Conservation (phyloP, 2,113 vertebrate genomes). For the Grammomys dolichurus region DNA sequence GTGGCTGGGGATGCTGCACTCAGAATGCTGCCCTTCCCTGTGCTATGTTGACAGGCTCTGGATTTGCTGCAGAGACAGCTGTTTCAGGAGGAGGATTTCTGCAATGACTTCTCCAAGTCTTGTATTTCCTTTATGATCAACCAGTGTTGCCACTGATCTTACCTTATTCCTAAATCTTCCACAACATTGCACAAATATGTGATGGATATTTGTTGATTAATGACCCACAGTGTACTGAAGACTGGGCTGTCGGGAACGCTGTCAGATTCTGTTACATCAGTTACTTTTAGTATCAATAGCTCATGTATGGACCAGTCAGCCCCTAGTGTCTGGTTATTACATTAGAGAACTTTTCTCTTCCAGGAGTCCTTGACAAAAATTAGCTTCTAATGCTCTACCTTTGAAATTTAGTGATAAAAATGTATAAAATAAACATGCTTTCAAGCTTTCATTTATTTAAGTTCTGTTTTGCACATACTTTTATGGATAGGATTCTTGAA, state of each 20-base stretch:
- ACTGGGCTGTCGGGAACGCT: not conserved
- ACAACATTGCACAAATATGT: not conserved
- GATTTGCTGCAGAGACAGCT: not conserved
- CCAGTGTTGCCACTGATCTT: not conserved
- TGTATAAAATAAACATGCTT: constrained; percentile 30
- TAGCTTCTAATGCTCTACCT: constrained; percentile 34
- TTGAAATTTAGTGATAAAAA: constrained; percentile 46
- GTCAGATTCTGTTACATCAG: constrained; percentile 1
- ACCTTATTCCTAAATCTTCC: constrained; percentile 45
- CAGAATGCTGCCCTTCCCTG: not conserved
- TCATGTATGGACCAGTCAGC: not conserved
- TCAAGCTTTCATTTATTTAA: not conserved
- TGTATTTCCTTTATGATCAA: constrained; percentile 9
- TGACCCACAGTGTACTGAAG: not conserved
- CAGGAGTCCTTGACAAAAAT: constrained; percentile 11
- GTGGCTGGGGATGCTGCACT: constrained; percentile 23
- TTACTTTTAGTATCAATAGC: constrained; percentile 25
- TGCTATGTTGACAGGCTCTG: not conserved
- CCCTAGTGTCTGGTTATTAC: not conserved
- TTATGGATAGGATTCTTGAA: not conserved
- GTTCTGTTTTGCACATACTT: not conserved
- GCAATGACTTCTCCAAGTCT: not conserved
- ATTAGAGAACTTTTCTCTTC: constrained; percentile 38
- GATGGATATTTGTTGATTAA: constrained; percentile 41
- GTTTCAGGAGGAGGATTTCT: not conserved